A percentile compares a stretch with the other conserved stretches of the same genome.
These are phyloP conservation scores for Xestia sexstrigata DNA, from an alignment of 2,888 invertebrate species.

Conservation along the genomic window DNA sequence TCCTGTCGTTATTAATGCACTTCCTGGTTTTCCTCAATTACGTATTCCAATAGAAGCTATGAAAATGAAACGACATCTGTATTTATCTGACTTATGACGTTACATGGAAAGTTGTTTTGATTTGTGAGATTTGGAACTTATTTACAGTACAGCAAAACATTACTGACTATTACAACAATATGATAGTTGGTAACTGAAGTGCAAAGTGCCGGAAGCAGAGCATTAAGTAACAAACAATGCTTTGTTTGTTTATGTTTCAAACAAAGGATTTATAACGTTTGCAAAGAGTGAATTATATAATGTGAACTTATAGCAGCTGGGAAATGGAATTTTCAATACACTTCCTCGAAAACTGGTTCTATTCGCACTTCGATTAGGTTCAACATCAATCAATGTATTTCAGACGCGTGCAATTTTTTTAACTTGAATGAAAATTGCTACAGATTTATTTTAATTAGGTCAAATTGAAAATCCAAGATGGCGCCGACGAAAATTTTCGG, in stretches of 20 bases:
- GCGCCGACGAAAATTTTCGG: no score
- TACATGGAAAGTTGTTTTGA: neutral
- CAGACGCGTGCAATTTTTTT: no score
- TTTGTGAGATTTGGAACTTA: neutral
- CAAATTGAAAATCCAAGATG: no score
- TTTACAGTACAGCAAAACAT: neutral
- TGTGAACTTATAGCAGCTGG: no score
- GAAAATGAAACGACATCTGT: neutral
- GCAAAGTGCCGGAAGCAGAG: constrained; percentile 8
- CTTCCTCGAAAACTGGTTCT: no score
- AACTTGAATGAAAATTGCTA: no score
- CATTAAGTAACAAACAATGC: constrained; percentile 30
- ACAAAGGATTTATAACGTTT: constrained; percentile 44
- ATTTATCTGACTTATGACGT: neutral
- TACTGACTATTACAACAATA: neutral
- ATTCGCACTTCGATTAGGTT: no score
- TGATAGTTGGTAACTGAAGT: neutral
- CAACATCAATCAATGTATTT: no score
- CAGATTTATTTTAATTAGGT: no score
- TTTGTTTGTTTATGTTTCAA: constrained; percentile 31
- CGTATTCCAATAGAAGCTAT: neutral
- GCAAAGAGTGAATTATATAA: constrained; percentile 36
- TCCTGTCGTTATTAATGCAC: neutral
- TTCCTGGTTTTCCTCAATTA: constrained; percentile 22
- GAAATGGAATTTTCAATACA: no score